Evolutionary conservation across 2,888 invertebrate genomes (phyloP).

Genomic region (Electrophaes corylata): DNA sequence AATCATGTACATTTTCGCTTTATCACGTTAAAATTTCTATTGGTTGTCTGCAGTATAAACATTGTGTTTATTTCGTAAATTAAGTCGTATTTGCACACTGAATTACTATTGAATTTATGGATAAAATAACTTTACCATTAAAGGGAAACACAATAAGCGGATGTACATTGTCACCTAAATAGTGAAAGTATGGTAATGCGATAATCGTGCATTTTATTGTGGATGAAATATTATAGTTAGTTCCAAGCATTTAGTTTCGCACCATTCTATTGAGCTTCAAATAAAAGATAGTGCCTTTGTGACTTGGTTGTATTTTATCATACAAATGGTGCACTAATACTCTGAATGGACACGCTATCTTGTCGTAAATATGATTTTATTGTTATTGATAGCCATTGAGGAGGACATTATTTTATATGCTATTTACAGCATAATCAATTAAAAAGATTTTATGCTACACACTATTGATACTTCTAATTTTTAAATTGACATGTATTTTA

Average conservation of each 20-base stretch:
- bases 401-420: neutral
- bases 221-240: slow-evolving; percentile 45
- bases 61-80: too few relatives aligned
- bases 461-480: too few relatives aligned
- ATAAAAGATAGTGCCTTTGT: slow-evolving; percentile 22
- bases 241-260: slow-evolving; percentile 23
- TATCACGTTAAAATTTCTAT: neutral
- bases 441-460: too few relatives aligned
- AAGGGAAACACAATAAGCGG: slow-evolving; percentile 46
- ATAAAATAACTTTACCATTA: slow-evolving; percentile 31
- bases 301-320: slow-evolving; percentile 15
- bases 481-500: too few relatives aligned
- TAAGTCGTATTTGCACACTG: neutral
- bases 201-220: slow-evolving; percentile 48
- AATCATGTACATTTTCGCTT: too few relatives aligned
- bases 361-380: slow-evolving; percentile 32
- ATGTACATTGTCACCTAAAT: slow-evolving; percentile 56
- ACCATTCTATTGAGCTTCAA: slow-evolving; percentile 10
- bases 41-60: neutral
- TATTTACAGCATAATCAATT: neutral
- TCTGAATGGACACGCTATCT: slow-evolving; percentile 31
- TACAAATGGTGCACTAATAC: slow-evolving; percentile 21
- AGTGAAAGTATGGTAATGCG: slow-evolving; percentile 60
- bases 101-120: neutral
- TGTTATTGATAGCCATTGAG: slow-evolving; percentile 16